Evolutionary conservation across 2,888 invertebrate genomes (phyloP), one percentile per base, ranked within the genome.

Genomic region (Rugalucina vietnamica): DNA sequence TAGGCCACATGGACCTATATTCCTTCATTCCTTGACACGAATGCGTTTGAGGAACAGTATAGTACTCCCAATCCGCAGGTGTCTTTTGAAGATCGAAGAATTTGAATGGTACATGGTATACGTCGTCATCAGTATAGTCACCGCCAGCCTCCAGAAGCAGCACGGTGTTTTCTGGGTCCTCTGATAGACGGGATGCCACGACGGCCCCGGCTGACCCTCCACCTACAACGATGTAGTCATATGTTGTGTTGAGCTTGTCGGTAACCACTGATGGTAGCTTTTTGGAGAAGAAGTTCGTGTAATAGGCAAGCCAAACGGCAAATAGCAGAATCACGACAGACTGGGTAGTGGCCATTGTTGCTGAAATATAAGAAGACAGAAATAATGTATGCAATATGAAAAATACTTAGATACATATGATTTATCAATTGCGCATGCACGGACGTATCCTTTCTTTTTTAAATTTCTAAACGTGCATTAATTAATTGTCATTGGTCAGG

Each of bases 1-100:
- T 96, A 0, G 98, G 98, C 98, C 98, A 98, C 91, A 97, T 97
- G 93, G 98, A 98, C 69, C 98, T 96, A 91, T 97, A 82, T 39
- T 50, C 34, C 24, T 39, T 57, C 32, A 83, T 34, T 21, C 72
- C 74, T 18, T 37, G n/a, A 27, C 24, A 54, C 0, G 78, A 8
- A 21, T 60, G 60, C n/a, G 8, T 60, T 88, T 95, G 95, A 0
- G 95, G 94, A 14, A 90, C 90, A 1, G 95, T 95, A 82, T 95
- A 92, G 88, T 95, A 95, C 82, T 92, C 92, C 95, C 95, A 93
- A 85, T 93, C 93, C 65, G 87, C 89, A 39, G 84, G 81, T 0
- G 91, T 88, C 81, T 91, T 88, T 34, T 89, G 81, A 24, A 95
- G 90, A 65, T 95, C 94, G 86, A 94, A 95, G 14, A 95, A 90